phyloP scores from a whole-genome alignment of 2,797 vertebrate genomes.

The Rhincodon typus region DNA sequence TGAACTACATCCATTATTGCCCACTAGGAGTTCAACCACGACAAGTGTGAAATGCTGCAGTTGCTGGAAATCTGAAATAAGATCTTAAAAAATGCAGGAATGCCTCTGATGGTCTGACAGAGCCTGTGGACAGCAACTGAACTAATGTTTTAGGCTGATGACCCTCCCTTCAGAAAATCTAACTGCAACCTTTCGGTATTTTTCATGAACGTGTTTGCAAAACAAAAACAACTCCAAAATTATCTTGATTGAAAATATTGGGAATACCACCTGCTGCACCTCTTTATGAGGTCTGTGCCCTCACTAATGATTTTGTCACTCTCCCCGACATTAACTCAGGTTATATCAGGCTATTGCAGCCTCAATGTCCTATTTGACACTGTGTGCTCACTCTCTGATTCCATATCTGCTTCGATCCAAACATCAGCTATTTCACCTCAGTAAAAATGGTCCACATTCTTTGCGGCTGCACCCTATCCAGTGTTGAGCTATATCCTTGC shows the following conservation, averaged over 20 bases:
- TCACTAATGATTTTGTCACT: neutral
- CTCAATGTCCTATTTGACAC: neutral
- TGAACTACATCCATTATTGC: neutral
- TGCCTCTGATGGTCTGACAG: no score
- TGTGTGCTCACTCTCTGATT: neutral
- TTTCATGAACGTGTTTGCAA: neutral
- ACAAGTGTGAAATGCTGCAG: no score
- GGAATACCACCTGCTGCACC: neutral
- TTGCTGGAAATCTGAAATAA: no score
- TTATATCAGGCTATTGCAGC: neutral
- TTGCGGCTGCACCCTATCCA: neutral
- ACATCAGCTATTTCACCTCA: neutral
- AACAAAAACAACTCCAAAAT: neutral
- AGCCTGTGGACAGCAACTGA: no score
- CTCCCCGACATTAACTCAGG: neutral
- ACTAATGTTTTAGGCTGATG: no score
- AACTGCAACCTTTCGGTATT: neutral
- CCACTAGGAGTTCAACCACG: neutral
- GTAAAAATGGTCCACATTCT: neutral
- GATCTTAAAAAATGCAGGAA: no score
- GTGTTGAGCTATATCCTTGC: neutral
- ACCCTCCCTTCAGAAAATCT: neutral
- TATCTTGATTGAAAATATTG: neutral
- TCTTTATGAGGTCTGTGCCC: neutral
- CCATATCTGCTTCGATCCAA: neutral